A percentile compares a stretch with the other conserved stretches of the same genome.
Conservation (phyloP, 35 echinoderm and acorn worm genomes). For the Ophioderma brevispina region DNA sequence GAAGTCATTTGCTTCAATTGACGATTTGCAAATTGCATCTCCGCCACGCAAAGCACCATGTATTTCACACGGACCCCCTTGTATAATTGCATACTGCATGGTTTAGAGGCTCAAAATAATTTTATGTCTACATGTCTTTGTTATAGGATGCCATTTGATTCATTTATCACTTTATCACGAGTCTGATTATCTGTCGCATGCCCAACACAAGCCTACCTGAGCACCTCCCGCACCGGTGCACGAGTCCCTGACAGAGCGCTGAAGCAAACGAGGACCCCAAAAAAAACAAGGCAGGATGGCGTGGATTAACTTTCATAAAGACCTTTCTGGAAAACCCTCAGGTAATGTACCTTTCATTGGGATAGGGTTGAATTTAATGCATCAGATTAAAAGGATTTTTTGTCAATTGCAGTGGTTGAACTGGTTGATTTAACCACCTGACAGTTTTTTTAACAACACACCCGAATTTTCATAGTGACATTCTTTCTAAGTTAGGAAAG, state of each 20-base stretch:
- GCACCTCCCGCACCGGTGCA: slow-evolving; percentile 72
- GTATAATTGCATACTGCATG: too few relatives aligned
- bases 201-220: slow-evolving; percentile 84
- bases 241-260: slow-evolving; percentile 63
- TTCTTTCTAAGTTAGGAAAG: too few relatives aligned
- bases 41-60: too few relatives aligned
- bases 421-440: too few relatives aligned
- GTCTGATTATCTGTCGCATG: slow-evolving; percentile 78
- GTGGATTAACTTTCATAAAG: slow-evolving; percentile 95
- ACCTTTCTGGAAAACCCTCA: slow-evolving; percentile 91
- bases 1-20: too few relatives aligned
- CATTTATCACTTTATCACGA: slow-evolving; percentile 76
- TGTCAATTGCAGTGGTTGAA: not conserved
- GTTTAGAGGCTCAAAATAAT: too few relatives aligned
- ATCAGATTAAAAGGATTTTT: not conserved
- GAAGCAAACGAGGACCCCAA: slow-evolving; percentile 35
- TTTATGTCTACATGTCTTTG: not conserved
- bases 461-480: too few relatives aligned
- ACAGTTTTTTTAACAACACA: too few relatives aligned
- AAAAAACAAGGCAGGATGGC: slow-evolving; percentile 79
- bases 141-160: slow-evolving; percentile 89
- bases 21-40: not conserved
- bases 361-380: not conserved
- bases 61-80: too few relatives aligned
- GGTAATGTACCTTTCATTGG: slow-evolving; percentile 26